Evolutionary conservation across 2,113 vertebrate genomes (phyloP).

Genomic region (Gambusia affinis): DNA sequence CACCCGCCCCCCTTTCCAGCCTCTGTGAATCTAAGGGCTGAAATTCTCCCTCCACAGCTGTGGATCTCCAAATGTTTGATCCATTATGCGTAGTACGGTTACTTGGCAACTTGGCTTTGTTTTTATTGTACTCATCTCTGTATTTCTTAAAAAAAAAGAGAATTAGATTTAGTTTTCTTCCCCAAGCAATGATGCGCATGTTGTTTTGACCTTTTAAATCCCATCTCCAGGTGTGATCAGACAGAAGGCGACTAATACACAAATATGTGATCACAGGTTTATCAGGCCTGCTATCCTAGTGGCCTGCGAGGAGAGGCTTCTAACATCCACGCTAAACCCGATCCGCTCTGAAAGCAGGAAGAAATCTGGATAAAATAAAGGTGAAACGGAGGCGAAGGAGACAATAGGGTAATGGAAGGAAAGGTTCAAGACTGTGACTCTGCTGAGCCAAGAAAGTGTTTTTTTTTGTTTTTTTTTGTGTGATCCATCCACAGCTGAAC

Average conservation of each 20-base stretch:
- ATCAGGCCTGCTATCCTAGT: constrained; percentile 46
- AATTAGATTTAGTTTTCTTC: not conserved
- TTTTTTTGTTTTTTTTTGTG: constrained; percentile 59
- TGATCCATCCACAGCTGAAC: constrained; percentile 75
- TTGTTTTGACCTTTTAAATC: constrained; percentile 75
- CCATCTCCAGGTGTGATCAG: constrained; percentile 66
- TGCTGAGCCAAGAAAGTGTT: constrained; percentile 70
- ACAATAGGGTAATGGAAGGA: constrained; percentile 41
- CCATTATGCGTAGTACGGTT: constrained; percentile 38
- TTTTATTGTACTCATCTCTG: constrained; percentile 39
- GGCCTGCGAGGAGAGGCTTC: constrained; percentile 18
- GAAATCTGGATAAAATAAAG: constrained; percentile 40
- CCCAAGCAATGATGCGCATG: constrained; percentile 32
- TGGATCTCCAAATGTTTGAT: constrained; percentile 36
- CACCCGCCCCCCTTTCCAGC: not conserved
- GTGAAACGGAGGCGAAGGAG: constrained; percentile 3
- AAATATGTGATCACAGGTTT: constrained; percentile 66
- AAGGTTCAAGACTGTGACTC: constrained; percentile 59
- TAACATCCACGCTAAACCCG: constrained; percentile 12
- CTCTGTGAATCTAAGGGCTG: constrained; percentile 28
- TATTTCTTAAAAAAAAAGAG: not conserved
- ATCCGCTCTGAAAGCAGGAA: constrained; percentile 14
- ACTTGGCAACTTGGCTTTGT: constrained; percentile 46
- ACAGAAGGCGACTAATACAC: constrained; percentile 53
- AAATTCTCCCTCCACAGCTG: constrained; percentile 35